Evolutionary conservation across 2,888 invertebrate genomes (phyloP), one percentile per base, ranked within the genome.

Genomic region (Schrankia costaestrigalis): DNA sequence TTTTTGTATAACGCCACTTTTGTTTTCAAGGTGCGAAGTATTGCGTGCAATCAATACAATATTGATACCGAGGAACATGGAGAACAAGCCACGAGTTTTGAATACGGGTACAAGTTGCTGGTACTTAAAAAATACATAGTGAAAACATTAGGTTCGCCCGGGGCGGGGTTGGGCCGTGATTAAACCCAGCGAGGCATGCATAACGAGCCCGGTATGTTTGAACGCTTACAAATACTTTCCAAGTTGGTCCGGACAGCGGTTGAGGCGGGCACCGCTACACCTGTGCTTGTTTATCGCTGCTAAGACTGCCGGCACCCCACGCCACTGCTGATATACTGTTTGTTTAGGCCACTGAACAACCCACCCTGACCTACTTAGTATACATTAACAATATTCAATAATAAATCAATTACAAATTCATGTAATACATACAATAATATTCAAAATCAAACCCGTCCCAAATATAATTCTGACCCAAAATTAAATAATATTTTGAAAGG

Each of bases 101-200:
- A 52, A 60, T 52, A 17, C 63, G 27, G 30, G 52, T 37, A 39
- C 41, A 53, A 55, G 45, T 55, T 47, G 57, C 56, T 43, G 65
- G 70, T 68, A 75, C 77, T 81, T 78, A 78, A 84, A 84, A 86
- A 85, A 85, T 82, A 85, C 80, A 83, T 79, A 80, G 83, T 81
- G 75, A 79, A 83, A 83, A 83, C 79, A 83, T 80, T 77, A 80
- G 73, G 64, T 69, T 56, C 56, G 78, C 82, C 75, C 61, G 66
- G 63, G 79, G 81, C 78, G 69, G 73, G 73, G 71, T 69, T 57
- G 65, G 71, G 56, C 71, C 72, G 72, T 85, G 85, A 85, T 86
- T 86, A 85, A 86, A 85, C 71, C 72, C 82, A 74, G 74, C 84
- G 78, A 81, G 71, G 85, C 85, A 81, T 85, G 81, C 78, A 77